A percentile compares a stretch with the other conserved stretches of the same genome.
These are phyloP conservation scores for Apogon talboti DNA, from an alignment of 2,797 vertebrate species.

Conservation along the genomic window DNA sequence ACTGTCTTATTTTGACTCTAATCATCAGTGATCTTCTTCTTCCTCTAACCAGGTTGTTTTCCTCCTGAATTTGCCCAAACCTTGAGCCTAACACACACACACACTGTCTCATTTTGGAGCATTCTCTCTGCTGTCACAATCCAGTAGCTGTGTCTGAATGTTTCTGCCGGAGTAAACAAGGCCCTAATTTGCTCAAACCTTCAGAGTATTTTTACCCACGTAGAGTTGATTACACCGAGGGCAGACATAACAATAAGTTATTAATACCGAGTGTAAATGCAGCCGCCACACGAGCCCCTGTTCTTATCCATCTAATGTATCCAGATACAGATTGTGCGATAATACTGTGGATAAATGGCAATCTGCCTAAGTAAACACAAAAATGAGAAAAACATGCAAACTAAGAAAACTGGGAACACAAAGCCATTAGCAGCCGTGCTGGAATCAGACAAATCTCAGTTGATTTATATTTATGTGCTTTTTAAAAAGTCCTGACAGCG, in stretches of 20 bases:
- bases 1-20: no score
- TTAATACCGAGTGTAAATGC: constrained; percentile 11
- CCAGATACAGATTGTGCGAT: background rate
- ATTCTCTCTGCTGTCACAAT: no score
- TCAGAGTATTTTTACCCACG: no score
- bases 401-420: constrained; percentile 9
- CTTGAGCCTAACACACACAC: no score
- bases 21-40: no score
- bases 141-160: no score
- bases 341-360: background rate
- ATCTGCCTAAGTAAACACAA: constrained; percentile 24
- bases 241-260: background rate
- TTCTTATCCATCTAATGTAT: constrained; percentile 7
- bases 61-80: no score
- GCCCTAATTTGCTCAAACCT: no score
- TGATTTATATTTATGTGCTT: constrained; percentile 57
- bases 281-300: constrained; percentile 8
- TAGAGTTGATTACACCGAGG: background rate
- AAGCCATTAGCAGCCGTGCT: constrained; percentile 6
- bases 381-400: constrained; percentile 25
- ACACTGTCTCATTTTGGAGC: no score
- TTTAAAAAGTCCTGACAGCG: constrained; percentile 37
- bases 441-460: constrained; percentile 22
- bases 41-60: no score
- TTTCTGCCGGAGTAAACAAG: no score